A percentile compares a stretch with the other conserved stretches of the same genome.
Conservation (phyloP, 2,113 vertebrate genomes). For the Trinectes maculatus region DNA sequence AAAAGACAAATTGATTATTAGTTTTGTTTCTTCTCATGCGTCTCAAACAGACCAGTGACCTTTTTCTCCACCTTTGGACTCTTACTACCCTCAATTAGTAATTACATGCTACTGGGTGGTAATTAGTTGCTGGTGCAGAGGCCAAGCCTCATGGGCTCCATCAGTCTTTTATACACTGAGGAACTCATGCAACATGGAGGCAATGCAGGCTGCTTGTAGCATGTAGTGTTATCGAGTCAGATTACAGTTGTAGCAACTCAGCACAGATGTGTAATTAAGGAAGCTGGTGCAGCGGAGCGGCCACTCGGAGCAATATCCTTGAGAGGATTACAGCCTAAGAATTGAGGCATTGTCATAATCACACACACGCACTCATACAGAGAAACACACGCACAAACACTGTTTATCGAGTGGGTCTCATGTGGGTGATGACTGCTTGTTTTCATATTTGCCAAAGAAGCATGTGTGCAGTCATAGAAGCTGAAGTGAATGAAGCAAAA, state of each 20-base stretch:
- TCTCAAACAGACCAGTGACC: conserved; percentile 30
- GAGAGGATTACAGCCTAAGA: conserved; percentile 67
- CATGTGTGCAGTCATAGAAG: conserved; percentile 1
- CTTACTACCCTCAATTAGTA: conserved; percentile 39
- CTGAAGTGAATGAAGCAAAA: neutral
- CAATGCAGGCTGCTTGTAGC: conserved; percentile 19
- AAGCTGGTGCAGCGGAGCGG: conserved; percentile 56
- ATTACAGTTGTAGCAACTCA: conserved; percentile 67
- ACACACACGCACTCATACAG: conserved; percentile 11
- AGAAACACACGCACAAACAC: neutral
- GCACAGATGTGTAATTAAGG: conserved; percentile 77
- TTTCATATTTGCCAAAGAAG: conserved; percentile 32
- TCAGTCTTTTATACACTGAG: conserved; percentile 27
- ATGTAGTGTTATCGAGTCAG: conserved; percentile 62
- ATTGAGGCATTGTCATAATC: conserved; percentile 58
- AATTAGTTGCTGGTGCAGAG: conserved; percentile 54
- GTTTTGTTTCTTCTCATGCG: neutral
- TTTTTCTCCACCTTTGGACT: conserved; percentile 26
- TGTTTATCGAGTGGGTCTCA: conserved; percentile 28
- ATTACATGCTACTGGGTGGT: conserved; percentile 49
- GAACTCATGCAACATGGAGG: conserved; percentile 12
- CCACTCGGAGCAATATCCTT: conserved; percentile 66
- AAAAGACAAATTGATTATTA: conserved; percentile 2
- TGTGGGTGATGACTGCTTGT: conserved; percentile 10
- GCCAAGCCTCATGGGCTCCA: conserved; percentile 36